Evolutionary conservation across 2,888 invertebrate genomes (phyloP), one percentile per base, ranked within the genome.

Genomic region (Lacanobia oleracea): DNA sequence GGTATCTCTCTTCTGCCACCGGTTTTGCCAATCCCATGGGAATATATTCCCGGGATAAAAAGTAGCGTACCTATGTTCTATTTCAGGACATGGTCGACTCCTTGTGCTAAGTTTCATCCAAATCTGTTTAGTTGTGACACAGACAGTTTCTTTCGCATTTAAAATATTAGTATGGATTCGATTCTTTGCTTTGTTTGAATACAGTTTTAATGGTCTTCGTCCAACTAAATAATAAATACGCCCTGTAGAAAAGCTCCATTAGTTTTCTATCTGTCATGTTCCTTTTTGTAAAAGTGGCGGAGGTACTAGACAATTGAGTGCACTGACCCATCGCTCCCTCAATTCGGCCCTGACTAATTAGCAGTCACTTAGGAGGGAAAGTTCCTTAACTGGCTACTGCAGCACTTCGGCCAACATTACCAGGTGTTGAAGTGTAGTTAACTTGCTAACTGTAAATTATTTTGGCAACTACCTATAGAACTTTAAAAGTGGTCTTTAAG

Each of bases 381-480:
- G 66, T 79, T 79, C 53, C 63, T 40, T 27, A 53, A 33, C 66
- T 48, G 54, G 33, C 54, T n/a, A 23, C 63, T 66, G 66, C 66
- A 60, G 79, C 45, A 78, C 56, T 69, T 79, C 12, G n/a, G n/a
- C 21, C 27, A 69, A 66, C 63, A 66, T 66, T 54, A 59, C 59
- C 59, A 66, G 68, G 66, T 74, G 68, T 68, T 69, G 48, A 60
- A 74, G 78, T 74, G 62, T 63, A 69, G 67, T 59, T 63, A 64
- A 67, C 77, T 77, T 62, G 57, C 6, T 2, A 6, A 18, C 23
- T 27, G 5, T 8, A 0, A 61, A 61, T 67, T 78, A 77, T 60
- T 64, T 72, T 60, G 37, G 66, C 45, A 43, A 12, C 21, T 43
- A 63, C 8, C 48, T 48, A 7, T 23, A 48, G 51, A 43, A 67